Evolutionary conservation across 1,140 invertebrate genomes (phyloP).

Genomic region (Cydia strobilella): DNA sequence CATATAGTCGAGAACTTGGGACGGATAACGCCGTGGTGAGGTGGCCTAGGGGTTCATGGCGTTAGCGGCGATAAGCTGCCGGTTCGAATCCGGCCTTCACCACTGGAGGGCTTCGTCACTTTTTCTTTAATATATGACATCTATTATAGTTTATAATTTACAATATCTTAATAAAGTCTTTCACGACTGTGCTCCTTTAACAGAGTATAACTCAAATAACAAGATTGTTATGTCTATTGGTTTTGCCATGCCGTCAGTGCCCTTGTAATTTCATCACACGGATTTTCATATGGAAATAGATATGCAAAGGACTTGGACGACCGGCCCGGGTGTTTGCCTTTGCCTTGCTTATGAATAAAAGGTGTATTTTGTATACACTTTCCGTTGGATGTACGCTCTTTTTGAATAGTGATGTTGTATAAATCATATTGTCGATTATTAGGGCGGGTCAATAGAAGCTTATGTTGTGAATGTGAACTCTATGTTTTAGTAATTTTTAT

Average conservation of each 20-base stretch:
- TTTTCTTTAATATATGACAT: too few species aligned
- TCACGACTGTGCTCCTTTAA: not conserved
- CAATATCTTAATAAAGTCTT: not conserved
- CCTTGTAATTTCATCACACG: not conserved
- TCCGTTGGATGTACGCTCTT: not conserved
- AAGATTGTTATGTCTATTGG: not conserved
- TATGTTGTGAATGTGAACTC: too few species aligned
- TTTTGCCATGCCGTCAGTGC: not conserved
- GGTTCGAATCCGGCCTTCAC: too few species aligned
- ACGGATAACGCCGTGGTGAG: too few species aligned
- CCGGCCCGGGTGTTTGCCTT: not conserved
- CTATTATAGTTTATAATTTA: too few species aligned
- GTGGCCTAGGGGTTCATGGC: too few species aligned
- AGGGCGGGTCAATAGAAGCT: not conserved
- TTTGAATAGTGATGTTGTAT: not conserved
- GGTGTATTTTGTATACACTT: not conserved
- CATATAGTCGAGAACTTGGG: too few species aligned
- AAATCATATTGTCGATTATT: not conserved
- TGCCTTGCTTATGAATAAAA: not conserved
- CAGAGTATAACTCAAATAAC: not conserved
- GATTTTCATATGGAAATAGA: conserved; percentile 17
- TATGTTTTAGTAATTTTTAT: too few species aligned
- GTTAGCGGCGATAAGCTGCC: too few species aligned
- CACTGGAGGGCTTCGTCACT: too few species aligned
- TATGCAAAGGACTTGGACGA: not conserved